These are phyloP conservation scores for Brachionus rubens DNA, from an alignment of 1,140 invertebrate genomes.

Conservation along the genomic window DNA sequence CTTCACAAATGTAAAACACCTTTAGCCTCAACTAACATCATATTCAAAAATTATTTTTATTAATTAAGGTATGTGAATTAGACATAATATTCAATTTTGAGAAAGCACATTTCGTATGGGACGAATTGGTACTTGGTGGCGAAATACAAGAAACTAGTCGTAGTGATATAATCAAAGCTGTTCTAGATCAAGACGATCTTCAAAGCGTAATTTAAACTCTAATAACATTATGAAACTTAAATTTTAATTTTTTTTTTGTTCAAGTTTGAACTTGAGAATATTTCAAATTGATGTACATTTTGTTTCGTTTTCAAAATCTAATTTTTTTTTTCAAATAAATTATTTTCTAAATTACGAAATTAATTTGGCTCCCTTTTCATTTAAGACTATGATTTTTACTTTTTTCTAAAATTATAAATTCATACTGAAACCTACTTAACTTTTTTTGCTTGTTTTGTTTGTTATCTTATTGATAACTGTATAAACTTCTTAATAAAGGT, in stretches of 20 bases:
- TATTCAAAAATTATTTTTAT: neutral
- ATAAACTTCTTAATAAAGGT: neutral
- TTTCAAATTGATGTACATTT: neutral
- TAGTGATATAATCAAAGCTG: neutral
- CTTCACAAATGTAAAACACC: constrained; percentile 48
- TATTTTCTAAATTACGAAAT: neutral
- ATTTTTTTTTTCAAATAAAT: neutral
- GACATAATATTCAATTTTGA: constrained; percentile 51
- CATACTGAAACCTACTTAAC: too few relatives aligned
- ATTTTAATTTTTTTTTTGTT: neutral
- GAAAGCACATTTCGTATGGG: constrained; percentile 50
- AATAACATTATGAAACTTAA: neutral
- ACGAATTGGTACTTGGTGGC: constrained; percentile 49
- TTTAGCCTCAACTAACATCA: neutral
- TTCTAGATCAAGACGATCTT: constrained; percentile 35
- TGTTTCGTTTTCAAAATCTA: constrained; percentile 13
- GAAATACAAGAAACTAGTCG: constrained; percentile 48
- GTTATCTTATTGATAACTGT: constrained; percentile 11
- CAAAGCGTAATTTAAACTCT: constrained; percentile 9
- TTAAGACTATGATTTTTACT: too few relatives aligned
- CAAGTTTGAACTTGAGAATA: neutral
- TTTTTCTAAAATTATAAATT: too few relatives aligned
- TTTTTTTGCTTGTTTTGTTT: too few relatives aligned
- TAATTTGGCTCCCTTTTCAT: neutral
- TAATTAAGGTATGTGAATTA: constrained; percentile 49